Evolutionary conservation across 2,888 invertebrate genomes (phyloP), one percentile per base, ranked within the genome.

Genomic region (Lathronympha strigana): DNA sequence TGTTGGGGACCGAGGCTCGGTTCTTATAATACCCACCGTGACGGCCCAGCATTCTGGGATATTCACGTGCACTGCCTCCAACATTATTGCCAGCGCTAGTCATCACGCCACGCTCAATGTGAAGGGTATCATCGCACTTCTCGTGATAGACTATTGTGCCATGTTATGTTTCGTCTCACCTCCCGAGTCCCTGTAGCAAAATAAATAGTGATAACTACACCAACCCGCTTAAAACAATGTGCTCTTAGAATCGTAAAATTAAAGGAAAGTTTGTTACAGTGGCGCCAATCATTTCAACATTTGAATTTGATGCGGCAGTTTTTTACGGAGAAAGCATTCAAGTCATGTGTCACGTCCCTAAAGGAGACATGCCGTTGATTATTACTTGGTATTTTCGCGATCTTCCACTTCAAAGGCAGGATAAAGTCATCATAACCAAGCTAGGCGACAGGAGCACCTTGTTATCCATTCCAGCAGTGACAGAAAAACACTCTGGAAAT

Each of bases 331-430:
- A 93, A 83, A 93, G 93, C 69, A 89, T 93, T 76, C 92, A 92
- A 84, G 83, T 90, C 36, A 89, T 86, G 87, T 95, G 95, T 73
- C 89, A 91, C 72, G 87, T 90, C 73, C 88, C 94, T 15, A 94
- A 95, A 81, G 95, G 96, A 67, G 96, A 96, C 84, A 92, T 94
- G 76, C 96, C 96, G 3, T 88, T 96, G 71, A 93, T 91, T 64
- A 93, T 96, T 40, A 87, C 88, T 50, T 96, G 96, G 96, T 93
- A 92, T 64, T 94, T 95, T 76, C 94, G 95, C 78, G 94, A 94
- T 53, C 85, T 92, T 69, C 92, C 92, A 50, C 70, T 90, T 67
- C 80, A 79, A 76, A 80, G 78, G 67, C 86, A 83, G 68, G 82
- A 86, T 67, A 90, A 90, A 69, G 86, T 93, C 67, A 84, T 84